Base-by-base conservation (phyloP, 2,888 invertebrate genomes). In the Lysandra coridon region DNA sequence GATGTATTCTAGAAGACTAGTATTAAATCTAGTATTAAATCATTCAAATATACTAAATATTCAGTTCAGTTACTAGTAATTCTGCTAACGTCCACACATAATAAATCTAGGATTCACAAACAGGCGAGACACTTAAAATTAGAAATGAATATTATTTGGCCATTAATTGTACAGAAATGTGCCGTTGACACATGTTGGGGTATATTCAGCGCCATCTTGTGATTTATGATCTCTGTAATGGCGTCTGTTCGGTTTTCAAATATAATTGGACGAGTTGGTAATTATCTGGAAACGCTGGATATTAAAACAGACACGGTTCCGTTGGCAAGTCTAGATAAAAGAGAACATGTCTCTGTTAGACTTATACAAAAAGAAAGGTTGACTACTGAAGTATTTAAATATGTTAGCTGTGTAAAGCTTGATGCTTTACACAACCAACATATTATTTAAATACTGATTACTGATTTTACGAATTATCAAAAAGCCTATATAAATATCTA, bases 131-230 rank as follows among this genome's bases (percentile, higher is more conserved):
- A 79, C 79, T 79, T 80, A 81, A 83, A 81, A 80, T 81, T 80
- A 79, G 79, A 81, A 81, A 83, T 81, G 80, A 82, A 82, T 82
- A 81, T 79, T 81, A 80, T 81, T 80, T 82, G 80, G 78, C 80
- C 83, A 84, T 84, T 83, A 84, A 84, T 84, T 82, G 82, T 79
- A 82, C 82, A 81, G 82, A 82, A 81, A 82, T 82, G 83, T 81
- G 81, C 81, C 81, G 84, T 82, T 83, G 84, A 84, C 84, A 82
- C 78, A 78, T 37, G 78, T 75, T 73, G 74, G 80, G 81, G 84
- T 84, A 84, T 84, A 82, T 64, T 75, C 81, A 75, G 79, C 79
- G 81, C 79, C 80, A 80, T 77, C 73, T 80, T 78, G 80, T 81
- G 81, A 83, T 83, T 83, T 83, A 83, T 81, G 80, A 80, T 78